These are phyloP conservation scores for Kryphioiulus occultus DNA, from an alignment of 2,888 invertebrate species.

Conservation along the genomic window DNA sequence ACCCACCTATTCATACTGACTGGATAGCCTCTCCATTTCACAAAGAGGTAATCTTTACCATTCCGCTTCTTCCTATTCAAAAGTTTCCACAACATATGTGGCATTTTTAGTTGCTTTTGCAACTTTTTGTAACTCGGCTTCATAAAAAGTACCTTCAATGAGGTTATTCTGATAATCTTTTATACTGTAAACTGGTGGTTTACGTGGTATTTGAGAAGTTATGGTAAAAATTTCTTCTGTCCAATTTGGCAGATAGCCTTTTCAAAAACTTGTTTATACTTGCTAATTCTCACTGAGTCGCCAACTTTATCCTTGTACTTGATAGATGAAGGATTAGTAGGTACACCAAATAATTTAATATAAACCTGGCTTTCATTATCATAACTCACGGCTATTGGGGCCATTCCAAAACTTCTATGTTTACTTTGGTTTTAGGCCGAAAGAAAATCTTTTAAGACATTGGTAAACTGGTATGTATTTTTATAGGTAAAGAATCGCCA, in stretches of 20 bases:
- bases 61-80: background rate
- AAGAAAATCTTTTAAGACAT: constrained; percentile 57
- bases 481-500: constrained; percentile 57
- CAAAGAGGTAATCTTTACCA: background rate
- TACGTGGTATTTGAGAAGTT: constrained; percentile 52
- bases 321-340: background rate
- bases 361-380: constrained; percentile 53
- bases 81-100: constrained; percentile 47
- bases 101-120: background rate
- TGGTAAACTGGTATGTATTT: constrained; percentile 57
- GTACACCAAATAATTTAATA: background rate
- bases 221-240: constrained; percentile 57
- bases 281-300: constrained; percentile 53
- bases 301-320: constrained; percentile 47
- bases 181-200: constrained; percentile 57
- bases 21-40: background rate
- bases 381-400: constrained; percentile 56
- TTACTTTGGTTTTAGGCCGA: constrained; percentile 56
- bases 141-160: constrained; percentile 57
- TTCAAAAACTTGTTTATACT: constrained; percentile 53
- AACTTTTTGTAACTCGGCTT: constrained; percentile 56
- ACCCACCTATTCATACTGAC: background rate
- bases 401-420: background rate
- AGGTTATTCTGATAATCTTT: constrained; percentile 55
- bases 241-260: constrained; percentile 47